Evolutionary conservation across 2,797 vertebrate genomes (phyloP), one percentile per base, ranked within the genome.

Genomic region (Adrianichthys oophorus): DNA sequence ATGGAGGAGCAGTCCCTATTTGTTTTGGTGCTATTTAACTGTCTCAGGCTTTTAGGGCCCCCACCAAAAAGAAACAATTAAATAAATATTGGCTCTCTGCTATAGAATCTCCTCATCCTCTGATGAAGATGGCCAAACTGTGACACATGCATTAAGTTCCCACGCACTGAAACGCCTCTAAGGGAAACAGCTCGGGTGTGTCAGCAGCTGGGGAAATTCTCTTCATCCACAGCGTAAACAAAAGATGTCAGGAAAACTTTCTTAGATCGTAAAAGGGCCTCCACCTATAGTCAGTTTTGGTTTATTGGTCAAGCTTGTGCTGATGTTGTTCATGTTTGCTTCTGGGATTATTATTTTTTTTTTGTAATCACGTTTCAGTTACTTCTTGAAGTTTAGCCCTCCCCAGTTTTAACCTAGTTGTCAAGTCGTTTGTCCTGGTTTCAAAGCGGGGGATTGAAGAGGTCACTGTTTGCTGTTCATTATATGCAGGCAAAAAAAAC

Each of bases 161-260:
- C 70, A 60, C 74, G 60, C 69, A 78, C 56, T 56, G 18, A 76
- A 62, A 77, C 47, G 64, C 65, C 43, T 56, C 65, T 67, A 6
- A 26, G 26, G 51, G 52, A 66, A 79, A 77, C 60, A 72, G 68
- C 65, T 80, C 85, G 84, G 90, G 88, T 56, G 89, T 91, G 87
- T 90, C 87, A 76, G 65, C 62, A 55, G 64, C 58, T 51, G 57
- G 47, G 65, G 68, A 68, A 62, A 74, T 58, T 59, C 65, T 73
- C 68, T 37, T 37, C 32, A 37, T 29, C 32, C 32, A 26, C 26
- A 26, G 26, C 26, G 7, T 26, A 12, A 37, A 37, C 32, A 13
- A 37, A 37, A 37, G 32, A 37, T 12, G 32, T 37, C 32, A 37
- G 32, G 32, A 37, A 37, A 37, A 37, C 8, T 37, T 37, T 3